Evolutionary conservation across 1,140 invertebrate species (phyloP), one percentile per base, ranked within the genome.

Genomic region (Cotesia typhae): DNA sequence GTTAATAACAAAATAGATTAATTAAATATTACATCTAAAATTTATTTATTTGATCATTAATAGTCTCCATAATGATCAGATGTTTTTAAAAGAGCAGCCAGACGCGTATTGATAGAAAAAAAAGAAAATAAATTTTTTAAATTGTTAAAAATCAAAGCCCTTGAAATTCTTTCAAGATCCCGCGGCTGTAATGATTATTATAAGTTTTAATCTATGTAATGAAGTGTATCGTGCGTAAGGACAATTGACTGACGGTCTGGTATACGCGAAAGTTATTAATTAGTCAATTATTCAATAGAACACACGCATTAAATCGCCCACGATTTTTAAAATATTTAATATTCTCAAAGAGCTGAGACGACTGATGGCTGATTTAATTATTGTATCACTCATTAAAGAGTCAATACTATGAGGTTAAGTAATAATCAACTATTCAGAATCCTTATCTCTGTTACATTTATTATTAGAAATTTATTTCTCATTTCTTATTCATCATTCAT

Each of bases 371-470:
- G 52, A 76, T 63, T 66, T 63, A 76, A 78, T 82, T 72, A 76
- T 82, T 79, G 80, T 77, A 81, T 70, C 53, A 73, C 75, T 81
- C 80, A 82, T 85, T 81, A 84, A 84, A 70, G 81, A 80, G 81
- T 81, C 80, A 83, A 84, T 85, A 80, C 68, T 75, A 71, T 41
- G 74, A 75, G 84, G 84, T 86, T 82, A 86, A 86, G 28, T 28
- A 28, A 28, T 28, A 28, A 28, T 28, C 28, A 28, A 28, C 66
- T 80, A 77, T 78, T 81, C 74, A 77, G 28, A 28, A 80, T 80
- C 64, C 74, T 75, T 70, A 77, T 78, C 57, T 55, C 71, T 70
- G 77, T n/a, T 52, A 80, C 82, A 77, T 68, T 1, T 6, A 37
- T 55, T 38, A 60, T 60, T 3, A 28, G 20, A 28, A 35, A 35